phyloP scores from a whole-genome alignment of 2,888 invertebrate genomes.

The Lymantria dispar region DNA sequence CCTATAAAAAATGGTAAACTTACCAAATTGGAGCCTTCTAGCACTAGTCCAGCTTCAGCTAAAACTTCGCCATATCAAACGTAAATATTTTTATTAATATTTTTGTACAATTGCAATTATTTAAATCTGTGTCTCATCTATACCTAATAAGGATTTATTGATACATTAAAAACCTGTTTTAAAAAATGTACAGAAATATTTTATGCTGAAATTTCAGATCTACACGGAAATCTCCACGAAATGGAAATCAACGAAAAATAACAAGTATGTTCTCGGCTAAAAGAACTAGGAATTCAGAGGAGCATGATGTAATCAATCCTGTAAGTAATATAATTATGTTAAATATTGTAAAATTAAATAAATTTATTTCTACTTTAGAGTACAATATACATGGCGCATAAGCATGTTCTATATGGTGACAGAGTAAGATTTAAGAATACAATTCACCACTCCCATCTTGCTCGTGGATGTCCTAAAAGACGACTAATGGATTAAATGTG shows the following conservation, averaged over 20 bases:
- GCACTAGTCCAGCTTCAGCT: conserved; percentile 11
- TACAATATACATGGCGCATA: too few relatives aligned
- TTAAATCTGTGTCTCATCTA: not conserved
- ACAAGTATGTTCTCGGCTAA: conserved; percentile 51
- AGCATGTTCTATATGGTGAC: too few relatives aligned
- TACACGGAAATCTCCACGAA: conserved; percentile 29
- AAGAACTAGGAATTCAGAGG: conserved; percentile 43
- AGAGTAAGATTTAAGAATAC: too few relatives aligned
- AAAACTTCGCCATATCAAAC: conserved; percentile 21
- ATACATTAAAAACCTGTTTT: not conserved
- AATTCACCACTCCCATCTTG: too few relatives aligned
- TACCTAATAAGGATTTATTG: not conserved
- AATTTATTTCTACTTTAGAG: too few relatives aligned
- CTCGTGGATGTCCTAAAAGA: too few relatives aligned
- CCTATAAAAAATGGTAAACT: conserved; percentile 34
- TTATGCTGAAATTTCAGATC: not conserved
- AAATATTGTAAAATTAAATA: too few relatives aligned
- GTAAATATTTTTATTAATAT: conserved; percentile 11
- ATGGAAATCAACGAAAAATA: conserved; percentile 49
- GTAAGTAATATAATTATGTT: conserved; percentile 16
- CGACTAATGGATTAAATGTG: too few relatives aligned
- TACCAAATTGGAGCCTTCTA: conserved; percentile 19
- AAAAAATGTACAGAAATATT: too few relatives aligned
- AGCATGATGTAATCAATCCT: conserved; percentile 4
- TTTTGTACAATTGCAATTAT: conserved; percentile 3